phyloP scores from a whole-genome alignment of 2,113 vertebrate genomes.

The Podiceps cristatus region DNA sequence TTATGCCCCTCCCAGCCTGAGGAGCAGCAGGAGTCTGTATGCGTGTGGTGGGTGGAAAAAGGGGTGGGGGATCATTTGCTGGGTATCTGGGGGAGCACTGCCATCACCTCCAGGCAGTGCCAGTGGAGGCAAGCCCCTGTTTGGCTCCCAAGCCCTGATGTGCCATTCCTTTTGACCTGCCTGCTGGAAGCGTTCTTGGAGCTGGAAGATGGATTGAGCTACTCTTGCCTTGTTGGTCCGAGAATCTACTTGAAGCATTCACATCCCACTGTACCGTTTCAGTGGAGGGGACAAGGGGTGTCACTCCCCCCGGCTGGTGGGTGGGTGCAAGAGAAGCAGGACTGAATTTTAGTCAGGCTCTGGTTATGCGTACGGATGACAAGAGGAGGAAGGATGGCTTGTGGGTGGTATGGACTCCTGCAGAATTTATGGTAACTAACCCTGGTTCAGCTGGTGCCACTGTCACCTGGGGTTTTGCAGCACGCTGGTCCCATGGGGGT shows the following conservation, averaged over 20 bases:
- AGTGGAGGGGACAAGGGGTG: not conserved
- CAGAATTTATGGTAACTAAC: not conserved
- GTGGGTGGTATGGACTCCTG: not conserved
- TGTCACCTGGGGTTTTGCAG: not conserved
- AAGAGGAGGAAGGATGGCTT: not conserved
- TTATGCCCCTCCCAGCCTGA: not conserved
- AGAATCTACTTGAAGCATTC: not conserved
- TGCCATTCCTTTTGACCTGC: not conserved
- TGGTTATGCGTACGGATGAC: not conserved
- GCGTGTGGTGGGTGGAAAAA: not conserved
- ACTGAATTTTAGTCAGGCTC: not conserved
- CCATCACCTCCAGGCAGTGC: not conserved
- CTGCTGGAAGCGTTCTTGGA: not conserved
- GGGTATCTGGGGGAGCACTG: not conserved
- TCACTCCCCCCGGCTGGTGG: not conserved
- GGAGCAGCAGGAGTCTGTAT: fast-evolving
- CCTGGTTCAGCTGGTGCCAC: not conserved
- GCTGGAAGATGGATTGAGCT: not conserved
- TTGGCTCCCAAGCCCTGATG: not conserved
- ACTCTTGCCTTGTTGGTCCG: not conserved
- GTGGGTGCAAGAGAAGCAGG: not conserved
- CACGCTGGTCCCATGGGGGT: fast-evolving
- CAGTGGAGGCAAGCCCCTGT: not conserved
- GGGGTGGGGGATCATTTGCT: fast-evolving
- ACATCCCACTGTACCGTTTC: not conserved